Evolutionary conservation across 1,140 invertebrate species (phyloP), one percentile per base, ranked within the genome.

Genomic region (Drosophila leontia): DNA sequence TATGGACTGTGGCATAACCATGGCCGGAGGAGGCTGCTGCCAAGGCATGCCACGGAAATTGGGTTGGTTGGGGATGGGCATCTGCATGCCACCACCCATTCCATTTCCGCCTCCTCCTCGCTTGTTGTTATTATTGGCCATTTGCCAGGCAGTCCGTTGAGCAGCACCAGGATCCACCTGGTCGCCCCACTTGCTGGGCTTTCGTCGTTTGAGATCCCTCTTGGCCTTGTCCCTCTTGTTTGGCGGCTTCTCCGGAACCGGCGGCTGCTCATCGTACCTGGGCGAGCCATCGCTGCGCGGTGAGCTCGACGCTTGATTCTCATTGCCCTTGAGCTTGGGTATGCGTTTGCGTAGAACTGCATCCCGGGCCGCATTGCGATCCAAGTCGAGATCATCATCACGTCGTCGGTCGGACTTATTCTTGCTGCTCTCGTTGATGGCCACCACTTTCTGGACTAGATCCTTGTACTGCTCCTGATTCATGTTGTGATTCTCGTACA

Each of bases 381-480:
- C 85, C 34, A 75, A 4, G 47, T 78, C 81, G 8, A 75, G 70
- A 9, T 58, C 45, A 26, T 75, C 51, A 51, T 96, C 96, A 34
- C 95, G 95, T 29, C 96, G 94, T 79, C 96, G 95, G 0, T 96
- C 95, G 42, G 97, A 96, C 70, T 96, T 94, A 7, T 97, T 88
- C 91, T 97, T 97, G 64, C 96, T 95, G 17, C 95, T 95, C 76
- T 97, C 96, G 75, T 97, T 96, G 69, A 98, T 94, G 72, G 96
- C 94, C 44, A 97, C 93, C 2, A 97, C 95, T 87, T 96, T 96
- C 85, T 97, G 96, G 75, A 97, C 95, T 5, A 98, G 91, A 8
- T 96, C 94, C 71, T 97, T 96, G 85, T 97, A 97, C 81, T 98
- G 95, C 11, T 95, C 95, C 80, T 96, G 95, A 35, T 96, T 96